Percentiles rank a stretch among this genome's conserved stretches.
phyloP scores from a whole-genome alignment of 1,140 invertebrate genomes.

The Helicoverpa armigera region DNA sequence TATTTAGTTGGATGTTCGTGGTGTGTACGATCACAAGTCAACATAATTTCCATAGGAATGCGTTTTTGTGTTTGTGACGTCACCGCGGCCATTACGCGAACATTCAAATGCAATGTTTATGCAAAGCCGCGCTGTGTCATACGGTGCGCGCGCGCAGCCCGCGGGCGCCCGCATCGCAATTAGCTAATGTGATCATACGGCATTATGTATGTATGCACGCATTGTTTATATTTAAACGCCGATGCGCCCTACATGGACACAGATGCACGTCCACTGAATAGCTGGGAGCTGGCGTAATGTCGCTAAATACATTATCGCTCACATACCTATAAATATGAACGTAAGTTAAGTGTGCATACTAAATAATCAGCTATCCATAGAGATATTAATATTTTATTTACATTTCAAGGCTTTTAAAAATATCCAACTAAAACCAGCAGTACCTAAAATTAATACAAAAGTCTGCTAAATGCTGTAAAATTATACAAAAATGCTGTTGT shows the following conservation, averaged over 20 bases:
- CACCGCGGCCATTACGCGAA: slow-evolving; percentile 23
- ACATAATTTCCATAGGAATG: slow-evolving; percentile 13
- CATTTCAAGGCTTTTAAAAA: too few relatives aligned
- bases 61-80: slow-evolving; percentile 8
- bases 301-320: not conserved
- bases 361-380: too few relatives aligned
- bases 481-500: too few relatives aligned
- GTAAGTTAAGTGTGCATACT: too few relatives aligned
- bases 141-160: not conserved
- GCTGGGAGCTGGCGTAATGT: not conserved
- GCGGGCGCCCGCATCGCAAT: slow-evolving; percentile 35
- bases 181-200: slow-evolving; percentile 20
- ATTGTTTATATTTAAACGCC: slow-evolving; percentile 34
- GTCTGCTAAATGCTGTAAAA: too few relatives aligned
- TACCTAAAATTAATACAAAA: too few relatives aligned
- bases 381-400: too few relatives aligned
- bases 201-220: slow-evolving; percentile 20
- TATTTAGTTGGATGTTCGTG: not conserved
- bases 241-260: not conserved
- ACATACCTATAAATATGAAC: not conserved
- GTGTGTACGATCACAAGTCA: slow-evolving; percentile 30
- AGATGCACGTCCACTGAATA: not conserved
- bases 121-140: slow-evolving; percentile 20
- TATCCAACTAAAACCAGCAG: too few relatives aligned
- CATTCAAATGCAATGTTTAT: slow-evolving; percentile 34